phyloP scores from a whole-genome alignment of 2,888 invertebrate species.

The Hedya salicella region DNA sequence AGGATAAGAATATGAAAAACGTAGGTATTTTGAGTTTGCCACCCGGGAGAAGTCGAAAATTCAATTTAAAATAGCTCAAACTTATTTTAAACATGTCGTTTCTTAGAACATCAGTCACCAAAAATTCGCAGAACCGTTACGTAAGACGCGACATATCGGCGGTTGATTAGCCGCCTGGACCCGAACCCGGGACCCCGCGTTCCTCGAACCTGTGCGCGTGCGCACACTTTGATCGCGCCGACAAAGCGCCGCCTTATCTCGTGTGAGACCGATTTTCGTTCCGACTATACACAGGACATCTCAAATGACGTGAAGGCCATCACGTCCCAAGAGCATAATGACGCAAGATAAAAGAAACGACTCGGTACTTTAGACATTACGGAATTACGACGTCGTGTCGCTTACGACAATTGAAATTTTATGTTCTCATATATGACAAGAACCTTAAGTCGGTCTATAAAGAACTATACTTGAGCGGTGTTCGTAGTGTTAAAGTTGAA shows the following conservation, averaged over 20 bases:
- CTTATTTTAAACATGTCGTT: slow-evolving; percentile 1
- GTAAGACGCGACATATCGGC: slow-evolving; percentile 64
- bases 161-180: slow-evolving; percentile 70
- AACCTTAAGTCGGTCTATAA: slow-evolving; percentile 37
- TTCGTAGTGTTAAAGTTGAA: slow-evolving; percentile 27
- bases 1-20: too few species aligned
- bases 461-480: slow-evolving; percentile 1
- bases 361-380: too few species aligned
- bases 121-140: slow-evolving; percentile 62
- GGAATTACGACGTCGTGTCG: too few species aligned
- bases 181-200: slow-evolving; percentile 73
- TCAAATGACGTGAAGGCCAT: too few species aligned
- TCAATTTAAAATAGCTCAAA: neutral
- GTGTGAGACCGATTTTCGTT: slow-evolving; percentile 75
- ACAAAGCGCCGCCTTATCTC: slow-evolving; percentile 82
- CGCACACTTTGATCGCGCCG: slow-evolving; percentile 71
- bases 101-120: slow-evolving; percentile 11
- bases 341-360: too few species aligned
- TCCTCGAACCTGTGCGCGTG: slow-evolving; percentile 75
- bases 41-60: too few species aligned
- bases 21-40: too few species aligned
- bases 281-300: slow-evolving; percentile 77
- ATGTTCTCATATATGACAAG: slow-evolving; percentile 70
- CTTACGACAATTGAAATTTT: too few species aligned
- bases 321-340: too few species aligned